These are phyloP conservation scores for Morpho achilles DNA, from an alignment of 2,888 invertebrate genomes.

Conservation along the genomic window DNA sequence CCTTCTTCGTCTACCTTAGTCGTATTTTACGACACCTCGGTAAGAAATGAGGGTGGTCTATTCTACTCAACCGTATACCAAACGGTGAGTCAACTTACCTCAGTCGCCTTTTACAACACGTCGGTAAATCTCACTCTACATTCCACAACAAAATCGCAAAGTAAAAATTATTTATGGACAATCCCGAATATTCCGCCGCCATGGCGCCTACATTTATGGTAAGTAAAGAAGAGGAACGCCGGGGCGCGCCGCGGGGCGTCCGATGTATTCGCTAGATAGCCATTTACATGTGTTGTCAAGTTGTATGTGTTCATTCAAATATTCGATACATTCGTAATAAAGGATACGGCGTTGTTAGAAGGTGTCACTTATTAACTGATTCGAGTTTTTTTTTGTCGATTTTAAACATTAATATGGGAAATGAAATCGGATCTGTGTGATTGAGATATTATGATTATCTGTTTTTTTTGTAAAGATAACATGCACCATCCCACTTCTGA, in stretches of 20 bases:
- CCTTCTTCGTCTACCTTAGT: too few relatives aligned
- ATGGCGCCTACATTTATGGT: slow-evolving; percentile 36
- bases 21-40: too few relatives aligned
- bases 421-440: slow-evolving; percentile 4
- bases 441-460: slow-evolving; percentile 4
- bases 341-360: slow-evolving; percentile 40
- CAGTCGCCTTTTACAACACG: too few relatives aligned
- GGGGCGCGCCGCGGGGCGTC: slow-evolving; percentile 65
- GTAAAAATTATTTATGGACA: background rate
- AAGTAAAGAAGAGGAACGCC: slow-evolving; percentile 59
- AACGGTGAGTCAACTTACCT: too few relatives aligned
- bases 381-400: slow-evolving; percentile 12
- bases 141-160: too few relatives aligned
- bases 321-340: slow-evolving; percentile 66
- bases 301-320: slow-evolving; percentile 77
- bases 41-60: too few relatives aligned
- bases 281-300: slow-evolving; percentile 75
- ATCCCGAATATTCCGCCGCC: slow-evolving; percentile 2
- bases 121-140: too few relatives aligned
- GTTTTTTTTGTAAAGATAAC: too few relatives aligned
- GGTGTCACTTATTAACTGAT: slow-evolving; percentile 57
- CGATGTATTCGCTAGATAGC: slow-evolving; percentile 71
- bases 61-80: too few relatives aligned
- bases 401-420: slow-evolving; percentile 13
- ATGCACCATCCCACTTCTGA: too few relatives aligned